These are phyloP conservation scores for Crypturellus undulatus DNA, from an alignment of 2,113 vertebrate genomes.

Conservation along the genomic window DNA sequence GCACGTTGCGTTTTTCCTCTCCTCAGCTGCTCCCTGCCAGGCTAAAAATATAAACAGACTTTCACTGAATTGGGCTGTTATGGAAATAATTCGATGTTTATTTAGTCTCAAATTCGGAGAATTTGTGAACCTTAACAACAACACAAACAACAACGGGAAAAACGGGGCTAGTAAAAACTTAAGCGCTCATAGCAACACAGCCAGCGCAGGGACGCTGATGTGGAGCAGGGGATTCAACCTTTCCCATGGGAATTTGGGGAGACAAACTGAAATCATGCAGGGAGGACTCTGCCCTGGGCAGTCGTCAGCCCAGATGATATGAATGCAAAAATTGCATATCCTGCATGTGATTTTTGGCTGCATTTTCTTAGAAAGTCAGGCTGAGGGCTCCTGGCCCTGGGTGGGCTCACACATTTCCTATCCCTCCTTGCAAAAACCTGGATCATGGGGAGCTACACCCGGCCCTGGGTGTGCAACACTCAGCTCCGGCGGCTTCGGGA, in stretches of 20 bases:
- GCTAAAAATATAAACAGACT: not conserved
- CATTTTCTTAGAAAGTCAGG: not conserved
- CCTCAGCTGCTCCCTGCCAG: not conserved
- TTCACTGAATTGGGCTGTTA: not conserved
- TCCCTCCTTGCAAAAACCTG: not conserved
- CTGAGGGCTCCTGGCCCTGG: not conserved
- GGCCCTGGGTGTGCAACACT: not conserved
- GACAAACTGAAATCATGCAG: fast-evolving
- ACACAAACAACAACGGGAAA: not conserved
- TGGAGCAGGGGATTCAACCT: not conserved
- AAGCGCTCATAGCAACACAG: not conserved
- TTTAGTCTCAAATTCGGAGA: not conserved
- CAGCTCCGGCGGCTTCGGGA: not conserved
- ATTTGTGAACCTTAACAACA: not conserved
- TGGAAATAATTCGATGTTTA: not conserved
- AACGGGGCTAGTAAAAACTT: not conserved
- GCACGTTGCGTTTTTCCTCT: fast-evolving
- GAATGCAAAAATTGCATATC: not conserved
- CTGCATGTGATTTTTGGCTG: fast-evolving
- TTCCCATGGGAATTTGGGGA: not conserved
- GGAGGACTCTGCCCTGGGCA: not conserved
- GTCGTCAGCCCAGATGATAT: not conserved
- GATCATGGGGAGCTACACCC: not conserved
- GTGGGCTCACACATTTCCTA: not conserved
- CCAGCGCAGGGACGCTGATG: fast-evolving